Base-by-base conservation (phyloP, 2,797 vertebrate species). In the Spinus olivaceus region DNA sequence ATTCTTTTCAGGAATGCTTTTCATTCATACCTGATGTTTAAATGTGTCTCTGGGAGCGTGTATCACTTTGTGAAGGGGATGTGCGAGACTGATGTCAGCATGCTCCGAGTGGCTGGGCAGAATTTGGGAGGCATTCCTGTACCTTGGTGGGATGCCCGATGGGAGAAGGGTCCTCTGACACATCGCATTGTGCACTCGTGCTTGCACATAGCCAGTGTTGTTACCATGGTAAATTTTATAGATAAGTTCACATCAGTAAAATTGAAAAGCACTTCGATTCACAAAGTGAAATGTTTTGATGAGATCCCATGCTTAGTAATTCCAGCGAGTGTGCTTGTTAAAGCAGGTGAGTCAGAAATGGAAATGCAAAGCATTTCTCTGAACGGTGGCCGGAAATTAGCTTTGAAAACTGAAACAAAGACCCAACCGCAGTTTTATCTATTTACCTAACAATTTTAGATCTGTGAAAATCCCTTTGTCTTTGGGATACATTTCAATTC, bases 291-390 rank as follows among this genome's bases (percentile, higher is more conserved):
- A 84, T 97, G 97, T 98, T 98, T 97, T 98, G 97, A 96, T 97
- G 96, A 72, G 94, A 98, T 98, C 96, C 98, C 98, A 89, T 97
- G 98, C 97, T 98, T 98, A 99, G 97, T 99, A 98, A 99, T 98
- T 98, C 97, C 98, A 98, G 88, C 72, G 96, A 98, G 98, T 88
- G 95, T 96, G 27, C 97, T 98, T 97, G 97, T 97, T 98, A 96
- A 97, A 96, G 97, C 24, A 9, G 87, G 97, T 99, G 99, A 99
- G 97, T 99, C 98, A 99, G 98, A 98, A 97, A 94, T 97, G 97
- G 96, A 97, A 96, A 98, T 98, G 97, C 96, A 98, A 98, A 98
- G 95, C 94, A 95, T 95, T 91, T 97, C 94, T 97, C 94, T 97
- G 91, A 97, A 95, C 88, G 19, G 91, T 97, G 95, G 96, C 97